Conservation (phyloP, 23 tunicate genomes). For the Clavelina lepadiformis region DNA sequence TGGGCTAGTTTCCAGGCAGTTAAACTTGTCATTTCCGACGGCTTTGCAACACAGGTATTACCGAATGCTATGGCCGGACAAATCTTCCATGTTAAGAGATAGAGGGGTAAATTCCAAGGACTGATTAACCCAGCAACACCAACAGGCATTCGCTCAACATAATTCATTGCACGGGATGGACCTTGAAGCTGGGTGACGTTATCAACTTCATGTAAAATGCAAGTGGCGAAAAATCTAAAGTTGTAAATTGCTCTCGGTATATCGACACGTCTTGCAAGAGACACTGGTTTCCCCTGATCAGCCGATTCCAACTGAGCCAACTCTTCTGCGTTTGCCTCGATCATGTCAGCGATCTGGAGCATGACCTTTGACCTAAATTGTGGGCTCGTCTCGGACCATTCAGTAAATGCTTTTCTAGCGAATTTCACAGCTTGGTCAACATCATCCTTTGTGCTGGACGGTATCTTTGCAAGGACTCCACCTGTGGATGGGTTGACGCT, state of each 20-base stretch:
- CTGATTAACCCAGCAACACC: slow-evolving; percentile 95
- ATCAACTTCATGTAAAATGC: slow-evolving; percentile 34
- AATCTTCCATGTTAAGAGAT: slow-evolving; percentile 88
- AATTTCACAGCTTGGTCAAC: slow-evolving; percentile 49
- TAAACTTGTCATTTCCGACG: slow-evolving; percentile 80
- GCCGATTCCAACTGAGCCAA: slow-evolving; percentile 65
- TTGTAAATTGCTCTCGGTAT: slow-evolving; percentile 78
- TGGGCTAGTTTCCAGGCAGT: slow-evolving; percentile 70
- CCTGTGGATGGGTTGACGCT: slow-evolving; percentile 66
- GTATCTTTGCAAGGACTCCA: slow-evolving; percentile 50
- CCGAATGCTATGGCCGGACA: slow-evolving; percentile 96
- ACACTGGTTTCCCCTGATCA: slow-evolving; percentile 92
- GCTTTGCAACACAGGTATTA: slow-evolving; percentile 95
- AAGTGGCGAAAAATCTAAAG: slow-evolving; percentile 79
- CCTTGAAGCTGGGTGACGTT: slow-evolving; percentile 14
- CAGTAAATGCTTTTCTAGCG: slow-evolving; percentile 56
- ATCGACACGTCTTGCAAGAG: slow-evolving; percentile 57
- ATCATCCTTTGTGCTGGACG: slow-evolving; percentile 48
- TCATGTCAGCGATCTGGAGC: slow-evolving; percentile 73
- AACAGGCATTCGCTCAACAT: slow-evolving; percentile 67
- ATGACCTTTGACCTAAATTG: slow-evolving; percentile 48
- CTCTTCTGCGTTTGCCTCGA: slow-evolving; percentile 55
- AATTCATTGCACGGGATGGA: slow-evolving; percentile 22
- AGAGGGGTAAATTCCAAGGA: slow-evolving; percentile 93
- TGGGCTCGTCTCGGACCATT: slow-evolving; percentile 62